Conservation (phyloP, 1,140 invertebrate genomes). For the Drosophila seguyi region DNA sequence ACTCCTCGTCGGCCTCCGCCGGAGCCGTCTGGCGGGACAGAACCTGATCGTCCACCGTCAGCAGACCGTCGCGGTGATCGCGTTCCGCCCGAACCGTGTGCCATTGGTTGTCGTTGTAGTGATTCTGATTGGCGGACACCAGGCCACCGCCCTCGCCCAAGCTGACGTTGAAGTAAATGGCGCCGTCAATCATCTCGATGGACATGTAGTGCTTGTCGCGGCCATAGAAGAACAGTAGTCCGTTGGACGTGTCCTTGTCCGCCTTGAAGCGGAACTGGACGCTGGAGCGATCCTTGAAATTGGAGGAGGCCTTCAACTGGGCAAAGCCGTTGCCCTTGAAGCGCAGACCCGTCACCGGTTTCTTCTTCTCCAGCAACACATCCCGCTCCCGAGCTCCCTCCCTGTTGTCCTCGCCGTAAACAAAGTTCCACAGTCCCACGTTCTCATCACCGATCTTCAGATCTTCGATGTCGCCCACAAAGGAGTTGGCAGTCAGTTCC, state of each 20-base stretch:
- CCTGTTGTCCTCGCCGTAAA: constrained; percentile 91
- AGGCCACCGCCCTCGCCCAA: constrained; percentile 88
- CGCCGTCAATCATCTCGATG: constrained; percentile 92
- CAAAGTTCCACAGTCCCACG: constrained; percentile 98
- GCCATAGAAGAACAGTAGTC: constrained; percentile 94
- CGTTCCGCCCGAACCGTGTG: constrained; percentile 91
- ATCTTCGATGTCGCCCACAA: constrained; percentile 96
- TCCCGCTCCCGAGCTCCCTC: constrained; percentile 89
- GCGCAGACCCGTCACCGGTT: constrained; percentile 89
- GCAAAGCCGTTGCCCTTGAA: constrained; percentile 96
- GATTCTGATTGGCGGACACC: constrained; percentile 86
- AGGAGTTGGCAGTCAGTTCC: constrained; percentile 90
- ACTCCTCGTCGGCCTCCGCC: constrained; percentile 75
- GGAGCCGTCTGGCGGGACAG: constrained; percentile 84
- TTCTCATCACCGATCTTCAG: constrained; percentile 94
- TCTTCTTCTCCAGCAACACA: constrained; percentile 69
- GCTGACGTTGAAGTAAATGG: constrained; percentile 90
- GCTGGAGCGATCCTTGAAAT: constrained; percentile 87
- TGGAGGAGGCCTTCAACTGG: constrained; percentile 88
- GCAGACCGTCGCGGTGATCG: constrained; percentile 87
- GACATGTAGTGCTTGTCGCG: constrained; percentile 91
- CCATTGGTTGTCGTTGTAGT: constrained; percentile 94
- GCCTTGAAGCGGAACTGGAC: constrained; percentile 94
- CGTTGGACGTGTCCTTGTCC: constrained; percentile 90
- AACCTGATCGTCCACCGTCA: constrained; percentile 89